Base-by-base conservation (phyloP, 2,113 vertebrate species). In the Coracopsis vasa region DNA sequence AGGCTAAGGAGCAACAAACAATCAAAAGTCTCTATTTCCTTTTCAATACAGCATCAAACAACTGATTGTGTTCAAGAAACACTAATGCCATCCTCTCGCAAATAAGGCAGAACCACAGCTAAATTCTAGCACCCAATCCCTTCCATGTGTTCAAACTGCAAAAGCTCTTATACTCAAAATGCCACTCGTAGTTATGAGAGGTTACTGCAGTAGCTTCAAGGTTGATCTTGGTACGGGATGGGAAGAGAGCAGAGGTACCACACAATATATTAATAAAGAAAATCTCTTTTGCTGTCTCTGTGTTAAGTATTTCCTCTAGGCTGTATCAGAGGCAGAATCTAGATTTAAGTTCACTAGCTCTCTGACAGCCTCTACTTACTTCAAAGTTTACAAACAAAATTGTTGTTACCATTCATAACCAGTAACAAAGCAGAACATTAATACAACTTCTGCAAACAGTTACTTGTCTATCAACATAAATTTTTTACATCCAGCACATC, bases 1-100 rank as follows among this genome's bases (percentile, higher is more conserved):
- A 41, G 44, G 95, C 97, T 98, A 99, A 99, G 98, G 98, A 98
- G 86, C 45, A 95, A 84, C 13, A 90, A 88, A 69, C 20, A 42
- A 86, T 0, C 66, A 4, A 17, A 72, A 82, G 65, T 35, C 79
- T 65, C 13, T 42, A 62, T 45, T 86, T 50, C 58, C 74, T 62
- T 75, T 91, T 23, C n/a, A 85, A 11, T 27, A 14, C 51, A 64
- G 50, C 4, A 16, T 16, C 44, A 58, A 69, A 72, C 62, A 95
- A 70, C 54, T 35, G 16, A 71, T 16, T 47, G n/a, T 1, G 0
- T 66, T 67, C 35, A 86, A 13, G 18, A 84, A 88, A 35, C 33
- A 33, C 47, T 29, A 33, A 0, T 83, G 81, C 6, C 13, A n/a
- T 53, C 23, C 12, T 80, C 74, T 50, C 35, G 54, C 16, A 83